Evolutionary conservation across 2,888 invertebrate species (phyloP), one percentile per base, ranked within the genome.

Genomic region (Hypercompe scribonia): DNA sequence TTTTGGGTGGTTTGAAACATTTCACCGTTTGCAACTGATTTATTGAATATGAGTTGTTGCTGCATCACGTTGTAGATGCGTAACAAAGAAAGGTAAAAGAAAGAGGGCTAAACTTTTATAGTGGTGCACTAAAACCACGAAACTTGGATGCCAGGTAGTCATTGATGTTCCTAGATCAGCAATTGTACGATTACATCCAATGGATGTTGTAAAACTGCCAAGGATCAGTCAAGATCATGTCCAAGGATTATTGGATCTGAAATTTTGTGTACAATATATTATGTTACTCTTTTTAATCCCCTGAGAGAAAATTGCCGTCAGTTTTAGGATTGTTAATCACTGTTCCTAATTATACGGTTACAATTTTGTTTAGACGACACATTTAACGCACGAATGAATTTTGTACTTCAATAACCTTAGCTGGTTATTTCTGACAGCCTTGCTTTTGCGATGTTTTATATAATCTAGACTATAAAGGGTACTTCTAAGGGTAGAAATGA

Each of bases 341-440:
- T 78, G 81, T 65, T 65, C 34, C 65, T 73, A 74, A 74, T 81
- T 81, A 81, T 46, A 70, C 71, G 36, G 36, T 73, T 58, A 72
- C 72, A 74, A 72, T 76, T 75, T 76, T 71, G 74, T 42, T n/a
- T 46, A 67, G 63, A 33, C 21, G 65, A 33, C 28, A 69, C 21
- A 61, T 18, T 71, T 69, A 0, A 28, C 70, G 67, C 36, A 18
- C 3, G 7, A 34, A 34, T 46, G 28, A 54, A 10, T 75, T 69
- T 63, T 61, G 33, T 65, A 34, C 68, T n/a, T 61, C 65, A 65
- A 72, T 72, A 65, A 65, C 21, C 65, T 39, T 50, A 31, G 70
- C 61, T 71, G 70, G 70, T 39, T 69, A 69, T 69, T 69, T 70
- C 63, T 28, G 58, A 24, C 34, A 69, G 31, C 68, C 13, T 61